Conservation (phyloP, 2,888 invertebrate genomes). For the Entomobrya proxima region DNA sequence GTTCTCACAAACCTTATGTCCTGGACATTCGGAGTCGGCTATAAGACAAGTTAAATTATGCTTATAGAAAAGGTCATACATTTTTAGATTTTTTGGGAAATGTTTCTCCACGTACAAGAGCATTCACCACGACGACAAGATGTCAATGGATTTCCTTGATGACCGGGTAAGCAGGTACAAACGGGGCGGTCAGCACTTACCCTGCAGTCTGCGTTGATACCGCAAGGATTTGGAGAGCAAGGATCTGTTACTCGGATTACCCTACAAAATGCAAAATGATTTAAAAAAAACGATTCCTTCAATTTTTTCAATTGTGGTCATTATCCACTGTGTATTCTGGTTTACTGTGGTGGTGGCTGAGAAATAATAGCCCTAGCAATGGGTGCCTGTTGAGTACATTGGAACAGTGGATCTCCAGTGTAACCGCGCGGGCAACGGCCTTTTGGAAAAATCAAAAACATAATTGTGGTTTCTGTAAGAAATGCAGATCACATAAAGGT, state of each 20-base stretch:
- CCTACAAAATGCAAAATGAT: conserved; percentile 57
- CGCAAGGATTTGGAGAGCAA: conserved; percentile 84
- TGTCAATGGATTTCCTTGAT: conserved; percentile 87
- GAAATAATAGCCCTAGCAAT: conserved; percentile 74
- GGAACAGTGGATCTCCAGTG: conserved; percentile 73
- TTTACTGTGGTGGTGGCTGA: conserved; percentile 72
- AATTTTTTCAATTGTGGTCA: not conserved
- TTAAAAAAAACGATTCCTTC: not conserved
- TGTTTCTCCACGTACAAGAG: conserved; percentile 81
- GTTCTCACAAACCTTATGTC: conserved; percentile 84
- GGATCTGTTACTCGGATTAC: conserved; percentile 72
- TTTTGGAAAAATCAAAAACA: not conserved
- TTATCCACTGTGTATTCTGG: not conserved
- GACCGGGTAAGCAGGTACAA: conserved; percentile 87
- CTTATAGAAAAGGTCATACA: not conserved
- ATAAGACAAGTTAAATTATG: too few species aligned
- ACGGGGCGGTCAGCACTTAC: conserved; percentile 87
- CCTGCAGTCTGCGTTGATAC: conserved; percentile 85
- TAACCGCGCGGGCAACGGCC: conserved; percentile 70
- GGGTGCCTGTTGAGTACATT: conserved; percentile 72
- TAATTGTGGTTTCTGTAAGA: not conserved
- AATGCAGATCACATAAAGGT: not conserved
- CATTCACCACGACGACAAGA: conserved; percentile 87
- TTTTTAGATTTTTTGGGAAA: not conserved
- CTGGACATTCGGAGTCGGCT: conserved; percentile 87